Base-by-base conservation (phyloP, 2,797 vertebrate species). In the Denticeps clupeoides region DNA sequence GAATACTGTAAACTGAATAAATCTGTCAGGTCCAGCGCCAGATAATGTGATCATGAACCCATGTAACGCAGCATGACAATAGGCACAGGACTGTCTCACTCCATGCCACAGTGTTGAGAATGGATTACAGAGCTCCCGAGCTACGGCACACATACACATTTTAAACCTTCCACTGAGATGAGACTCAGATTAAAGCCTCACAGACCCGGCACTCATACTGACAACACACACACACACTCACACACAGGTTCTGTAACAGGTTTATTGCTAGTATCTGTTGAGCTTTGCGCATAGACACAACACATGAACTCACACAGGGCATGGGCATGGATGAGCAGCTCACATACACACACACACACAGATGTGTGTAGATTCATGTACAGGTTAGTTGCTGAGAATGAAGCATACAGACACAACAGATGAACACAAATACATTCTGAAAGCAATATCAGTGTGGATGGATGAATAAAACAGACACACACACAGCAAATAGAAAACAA, bases 41-140 rank as follows among this genome's bases (percentile, higher is more conserved):
- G 86, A 87, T 98, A 95, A 97, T 93, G 84, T 89, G 92, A 98
- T 97, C 90, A 89, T 68, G 87, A 85, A 87, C 81, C 87, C 86
- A 85, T 95, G 83, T 95, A 97, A 97, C 90, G 68, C 90, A 89
- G 88, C 90, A 87, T 96, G 91, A 93, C 91, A 82, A 85, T 83
- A 80, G 82, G 80, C 78, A 77, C 77, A 65, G 41, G 33, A 74
- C 73, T 65, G 61, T 81, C 83, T 76, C 84, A 83, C 86, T 86
- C 83, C 73, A 72, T 79, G 85, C 82, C 79, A 71, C 78, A 65
- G 82, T 86, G 88, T 83, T 82, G 87, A 93, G 83, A 98, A 97
- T 93, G 90, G 89, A 97, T 95, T 96, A 90, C 81, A 78, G 8
- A 79, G 77, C 83, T 77, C 85, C 82, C 72, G 74, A 76, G 70